Conservation (phyloP, 2,888 invertebrate species). For the Ommatoiulus sabulosus region DNA sequence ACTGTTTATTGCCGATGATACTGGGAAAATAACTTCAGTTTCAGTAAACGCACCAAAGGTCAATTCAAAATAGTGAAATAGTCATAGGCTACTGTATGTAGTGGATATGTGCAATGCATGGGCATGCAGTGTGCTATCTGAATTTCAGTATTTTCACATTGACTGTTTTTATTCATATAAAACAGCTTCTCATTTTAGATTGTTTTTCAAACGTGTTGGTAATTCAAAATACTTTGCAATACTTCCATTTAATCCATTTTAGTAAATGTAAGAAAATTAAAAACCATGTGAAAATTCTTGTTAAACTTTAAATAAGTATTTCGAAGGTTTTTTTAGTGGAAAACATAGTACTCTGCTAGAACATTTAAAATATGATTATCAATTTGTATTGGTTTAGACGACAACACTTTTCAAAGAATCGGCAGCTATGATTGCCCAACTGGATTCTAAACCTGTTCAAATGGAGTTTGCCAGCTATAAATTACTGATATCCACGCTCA, state of each 20-base stretch:
- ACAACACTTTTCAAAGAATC: constrained; percentile 55
- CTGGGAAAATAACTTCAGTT: constrained; percentile 51
- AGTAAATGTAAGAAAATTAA: too few species aligned
- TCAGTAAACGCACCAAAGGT: constrained; percentile 54
- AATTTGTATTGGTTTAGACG: constrained; percentile 54
- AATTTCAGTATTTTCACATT: too few species aligned
- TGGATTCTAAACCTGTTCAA: constrained; percentile 57
- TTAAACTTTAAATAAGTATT: too few species aligned
- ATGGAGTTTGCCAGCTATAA: constrained; percentile 58
- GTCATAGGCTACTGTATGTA: background rate
- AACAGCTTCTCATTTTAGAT: too few species aligned
- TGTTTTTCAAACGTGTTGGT: too few species aligned
- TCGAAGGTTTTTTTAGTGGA: too few species aligned
- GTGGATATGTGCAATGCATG: background rate
- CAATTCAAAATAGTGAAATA: background rate
- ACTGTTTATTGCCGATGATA: constrained; percentile 51
- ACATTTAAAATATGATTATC: constrained; percentile 14
- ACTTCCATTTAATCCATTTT: too few species aligned
- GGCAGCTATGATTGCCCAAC: constrained; percentile 56
- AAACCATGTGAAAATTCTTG: too few species aligned
- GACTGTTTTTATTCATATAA: too few species aligned
- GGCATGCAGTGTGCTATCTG: background rate
- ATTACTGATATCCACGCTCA: constrained; percentile 57
- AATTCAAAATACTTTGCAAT: background rate
- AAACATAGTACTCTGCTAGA: too few species aligned